phyloP scores from a whole-genome alignment of 2,888 invertebrate species.

The Tetragnatha montana region DNA sequence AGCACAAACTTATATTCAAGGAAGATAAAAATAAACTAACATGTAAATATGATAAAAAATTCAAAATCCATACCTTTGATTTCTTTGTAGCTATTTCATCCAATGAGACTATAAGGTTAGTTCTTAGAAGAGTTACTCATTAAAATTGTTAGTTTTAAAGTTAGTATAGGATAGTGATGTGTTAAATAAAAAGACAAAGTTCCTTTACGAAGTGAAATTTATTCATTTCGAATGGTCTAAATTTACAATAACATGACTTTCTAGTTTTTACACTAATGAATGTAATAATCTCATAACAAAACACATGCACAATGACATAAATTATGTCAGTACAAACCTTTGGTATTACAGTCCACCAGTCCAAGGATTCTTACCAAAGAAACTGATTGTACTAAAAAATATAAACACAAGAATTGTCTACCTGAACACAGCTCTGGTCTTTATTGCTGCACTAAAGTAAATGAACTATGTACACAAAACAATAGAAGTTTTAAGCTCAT shows the following conservation, averaged over 20 bases:
- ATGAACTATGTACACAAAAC: constrained; percentile 27
- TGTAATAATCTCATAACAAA: constrained; percentile 28
- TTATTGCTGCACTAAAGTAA: constrained; percentile 10
- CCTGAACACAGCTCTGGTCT: not conserved
- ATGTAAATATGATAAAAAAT: too few species aligned
- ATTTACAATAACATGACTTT: constrained; percentile 47
- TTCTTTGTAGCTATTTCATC: too few species aligned
- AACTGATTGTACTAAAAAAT: constrained; percentile 29
- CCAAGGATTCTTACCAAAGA: constrained; percentile 34
- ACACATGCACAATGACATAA: constrained; percentile 38
- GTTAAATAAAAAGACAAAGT: not conserved
- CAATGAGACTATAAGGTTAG: too few species aligned
- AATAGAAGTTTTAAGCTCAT: constrained; percentile 29
- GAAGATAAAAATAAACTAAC: too few species aligned
- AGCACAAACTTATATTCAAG: too few species aligned
- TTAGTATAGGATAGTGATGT: not conserved
- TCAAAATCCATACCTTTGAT: too few species aligned
- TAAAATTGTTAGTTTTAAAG: too few species aligned
- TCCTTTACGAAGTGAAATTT: constrained; percentile 53
- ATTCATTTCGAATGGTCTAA: constrained; percentile 51
- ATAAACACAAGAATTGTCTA: constrained; percentile 10
- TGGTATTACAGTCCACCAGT: constrained; percentile 47
- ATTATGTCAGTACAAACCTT: constrained; percentile 47
- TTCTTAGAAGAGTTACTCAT: too few species aligned
- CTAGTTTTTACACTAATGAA: constrained; percentile 38